phyloP scores from a whole-genome alignment of 2,113 vertebrate species.

The Alectura lathami region DNA sequence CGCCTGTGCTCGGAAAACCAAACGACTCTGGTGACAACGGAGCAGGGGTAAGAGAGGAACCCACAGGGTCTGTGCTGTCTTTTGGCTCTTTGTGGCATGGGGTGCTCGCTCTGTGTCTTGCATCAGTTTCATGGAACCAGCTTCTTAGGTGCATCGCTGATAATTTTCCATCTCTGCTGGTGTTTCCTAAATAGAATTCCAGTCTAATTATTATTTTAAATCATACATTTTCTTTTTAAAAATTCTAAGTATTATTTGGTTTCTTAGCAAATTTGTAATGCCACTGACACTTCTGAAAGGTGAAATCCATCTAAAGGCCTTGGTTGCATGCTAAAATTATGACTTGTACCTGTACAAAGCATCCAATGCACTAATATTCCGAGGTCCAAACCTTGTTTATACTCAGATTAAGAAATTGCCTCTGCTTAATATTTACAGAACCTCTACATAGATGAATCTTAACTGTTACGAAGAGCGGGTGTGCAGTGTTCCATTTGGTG shows the following conservation, averaged over 20 bases:
- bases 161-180: not conserved
- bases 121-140: not conserved
- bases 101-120: not conserved
- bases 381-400: not conserved
- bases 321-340: not conserved
- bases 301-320: not conserved
- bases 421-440: not conserved
- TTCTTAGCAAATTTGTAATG: not conserved
- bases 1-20: constrained; percentile 80
- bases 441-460: not conserved
- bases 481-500: not conserved
- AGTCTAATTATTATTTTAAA: not conserved
- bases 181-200: not conserved
- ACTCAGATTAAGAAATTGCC: not conserved
- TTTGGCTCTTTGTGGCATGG: not conserved
- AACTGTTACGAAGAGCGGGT: not conserved
- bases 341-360: not conserved
- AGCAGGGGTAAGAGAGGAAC: constrained; percentile 82
- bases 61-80: accelerated
- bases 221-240: not conserved
- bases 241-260: not conserved
- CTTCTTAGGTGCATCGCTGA: not conserved
- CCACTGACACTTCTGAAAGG: not conserved
- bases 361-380: not conserved
- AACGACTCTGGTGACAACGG: constrained; percentile 62